Conservation (phyloP, 2,888 invertebrate genomes). For the Mythimna pallens region DNA sequence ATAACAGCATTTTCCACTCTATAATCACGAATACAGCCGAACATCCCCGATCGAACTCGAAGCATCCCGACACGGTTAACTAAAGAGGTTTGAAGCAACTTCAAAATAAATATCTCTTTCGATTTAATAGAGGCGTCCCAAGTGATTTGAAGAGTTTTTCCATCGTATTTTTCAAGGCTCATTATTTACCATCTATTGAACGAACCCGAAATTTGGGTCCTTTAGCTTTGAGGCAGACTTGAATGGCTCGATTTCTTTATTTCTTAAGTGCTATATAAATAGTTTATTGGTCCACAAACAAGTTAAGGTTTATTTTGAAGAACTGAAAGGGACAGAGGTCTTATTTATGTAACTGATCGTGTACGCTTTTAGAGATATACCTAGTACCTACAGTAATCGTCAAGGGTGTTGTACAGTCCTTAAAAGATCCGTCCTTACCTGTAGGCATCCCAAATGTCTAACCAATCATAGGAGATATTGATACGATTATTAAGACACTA, state of each 20-base stretch:
- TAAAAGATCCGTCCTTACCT: background rate
- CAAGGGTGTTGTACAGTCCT: background rate
- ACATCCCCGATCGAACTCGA: slow-evolving; percentile 16
- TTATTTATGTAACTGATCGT: slow-evolving; percentile 24
- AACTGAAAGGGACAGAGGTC: background rate
- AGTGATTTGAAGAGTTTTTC: slow-evolving; percentile 66
- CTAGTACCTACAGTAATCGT: background rate
- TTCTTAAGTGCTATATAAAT: slow-evolving; percentile 71
- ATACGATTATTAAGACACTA: too few relatives aligned
- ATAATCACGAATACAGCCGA: slow-evolving; percentile 14
- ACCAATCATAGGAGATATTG: too few relatives aligned
- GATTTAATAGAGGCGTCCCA: slow-evolving; percentile 66
- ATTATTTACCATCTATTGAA: slow-evolving; percentile 70
- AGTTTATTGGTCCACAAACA: slow-evolving; percentile 61
- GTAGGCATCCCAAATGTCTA: too few relatives aligned
- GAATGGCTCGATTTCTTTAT: slow-evolving; percentile 72
- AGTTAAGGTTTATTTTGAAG: slow-evolving; percentile 41
- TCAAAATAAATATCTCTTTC: slow-evolving; percentile 67
- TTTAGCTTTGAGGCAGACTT: slow-evolving; percentile 66
- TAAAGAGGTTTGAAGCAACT: slow-evolving; percentile 47
- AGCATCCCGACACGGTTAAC: slow-evolving; percentile 24
- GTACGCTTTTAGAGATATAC: background rate
- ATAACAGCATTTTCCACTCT: slow-evolving; percentile 25
- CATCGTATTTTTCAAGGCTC: slow-evolving; percentile 64
- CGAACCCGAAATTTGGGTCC: slow-evolving; percentile 63